Percentiles rank a stretch among this genome's conserved stretches.
These are phyloP conservation scores for Macrotis lagotis DNA, from an alignment of 2,113 vertebrate genomes.

Conservation along the genomic window DNA sequence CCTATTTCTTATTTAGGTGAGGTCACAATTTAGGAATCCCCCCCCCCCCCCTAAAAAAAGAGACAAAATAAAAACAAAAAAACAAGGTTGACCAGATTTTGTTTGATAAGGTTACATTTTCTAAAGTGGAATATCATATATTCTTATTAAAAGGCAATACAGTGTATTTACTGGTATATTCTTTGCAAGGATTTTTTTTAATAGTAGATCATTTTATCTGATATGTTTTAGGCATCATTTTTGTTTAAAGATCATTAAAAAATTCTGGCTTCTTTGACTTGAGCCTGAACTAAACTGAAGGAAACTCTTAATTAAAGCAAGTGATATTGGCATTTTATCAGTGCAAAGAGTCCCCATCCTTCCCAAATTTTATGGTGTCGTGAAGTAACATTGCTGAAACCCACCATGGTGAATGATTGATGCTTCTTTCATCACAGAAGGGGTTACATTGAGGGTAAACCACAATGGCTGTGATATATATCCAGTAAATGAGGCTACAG, in stretches of 20 bases:
- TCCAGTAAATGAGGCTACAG: slow-evolving; percentile 45
- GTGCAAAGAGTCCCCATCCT: slow-evolving; percentile 43
- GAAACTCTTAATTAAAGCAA: slow-evolving; percentile 62
- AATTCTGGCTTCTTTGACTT: slow-evolving; percentile 51
- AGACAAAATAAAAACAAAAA: neutral
- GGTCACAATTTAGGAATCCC: neutral
- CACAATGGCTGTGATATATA: slow-evolving; percentile 66
- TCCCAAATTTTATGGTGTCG: slow-evolving; percentile 63
- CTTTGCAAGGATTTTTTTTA: slow-evolving; percentile 35
- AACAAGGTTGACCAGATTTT: slow-evolving; percentile 52
- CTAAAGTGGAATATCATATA: neutral
- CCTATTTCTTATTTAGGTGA: neutral
- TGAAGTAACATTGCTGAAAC: slow-evolving; percentile 71
- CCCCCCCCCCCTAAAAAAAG: no score
- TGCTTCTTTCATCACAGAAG: slow-evolving; percentile 63
- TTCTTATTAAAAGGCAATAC: slow-evolving; percentile 45
- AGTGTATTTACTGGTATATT: slow-evolving; percentile 51
- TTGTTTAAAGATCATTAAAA: slow-evolving; percentile 64
- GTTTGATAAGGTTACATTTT: neutral
- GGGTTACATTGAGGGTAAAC: slow-evolving; percentile 59
- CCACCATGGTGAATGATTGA: slow-evolving; percentile 58
- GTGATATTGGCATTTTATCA: slow-evolving; percentile 59
- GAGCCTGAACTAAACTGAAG: slow-evolving; percentile 60
- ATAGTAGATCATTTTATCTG: slow-evolving; percentile 1
- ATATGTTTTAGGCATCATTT: slow-evolving; percentile 36